Evolutionary conservation across 2,888 invertebrate genomes (phyloP).

Genomic region (Hypena proboscidalis): DNA sequence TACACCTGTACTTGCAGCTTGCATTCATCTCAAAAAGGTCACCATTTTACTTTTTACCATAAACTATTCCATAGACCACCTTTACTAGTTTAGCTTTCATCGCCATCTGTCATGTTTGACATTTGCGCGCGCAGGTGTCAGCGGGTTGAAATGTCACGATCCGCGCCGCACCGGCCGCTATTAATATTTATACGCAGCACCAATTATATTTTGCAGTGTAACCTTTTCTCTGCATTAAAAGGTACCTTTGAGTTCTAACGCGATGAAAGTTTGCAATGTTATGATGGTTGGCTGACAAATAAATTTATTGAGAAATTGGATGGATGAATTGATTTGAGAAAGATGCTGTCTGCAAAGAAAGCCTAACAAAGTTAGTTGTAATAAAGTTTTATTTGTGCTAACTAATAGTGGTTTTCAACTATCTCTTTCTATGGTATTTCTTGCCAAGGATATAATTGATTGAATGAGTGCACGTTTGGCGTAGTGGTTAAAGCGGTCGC

Average conservation of each 20-base stretch:
- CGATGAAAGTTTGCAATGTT: constrained; percentile 21
- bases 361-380: too few species aligned
- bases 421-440: too few species aligned
- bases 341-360: too few species aligned
- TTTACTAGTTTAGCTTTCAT: constrained; percentile 38
- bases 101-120: constrained; percentile 44
- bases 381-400: too few species aligned
- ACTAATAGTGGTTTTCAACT: too few species aligned
- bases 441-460: too few species aligned
- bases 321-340: too few species aligned
- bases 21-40: constrained; percentile 4
- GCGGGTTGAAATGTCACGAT: constrained; percentile 43
- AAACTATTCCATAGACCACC: too few species aligned
- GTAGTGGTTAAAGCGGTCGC: too few species aligned
- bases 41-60: constrained; percentile 22
- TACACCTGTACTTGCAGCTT: not conserved
- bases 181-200: constrained; percentile 40
- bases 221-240: constrained; percentile 33
- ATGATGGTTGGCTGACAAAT: not conserved
- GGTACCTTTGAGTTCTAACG: constrained; percentile 11
- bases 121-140: constrained; percentile 43
- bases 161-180: constrained; percentile 25
- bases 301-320: too few species aligned
- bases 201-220: constrained; percentile 37
- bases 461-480: too few species aligned